Base-by-base conservation (phyloP, 2,888 invertebrate genomes). In the Ptychoptera contaminata region DNA sequence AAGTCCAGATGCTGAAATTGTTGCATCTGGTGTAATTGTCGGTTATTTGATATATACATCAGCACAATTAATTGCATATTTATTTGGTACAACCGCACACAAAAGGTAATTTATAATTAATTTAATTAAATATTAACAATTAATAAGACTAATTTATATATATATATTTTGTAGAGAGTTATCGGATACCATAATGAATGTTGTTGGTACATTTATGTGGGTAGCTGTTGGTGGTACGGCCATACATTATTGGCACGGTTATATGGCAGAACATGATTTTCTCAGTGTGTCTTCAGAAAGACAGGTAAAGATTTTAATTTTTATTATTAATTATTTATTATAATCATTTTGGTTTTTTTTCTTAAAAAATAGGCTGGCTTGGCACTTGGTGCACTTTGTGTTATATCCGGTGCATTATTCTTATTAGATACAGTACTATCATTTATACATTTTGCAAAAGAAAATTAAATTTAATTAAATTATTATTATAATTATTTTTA, bases 241-340 rank as follows among this genome's bases (percentile, higher is more conserved):
- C 1, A 70, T 88, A 15, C 87, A 88, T 66, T 90, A 88, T 67
- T 90, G 88, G 87, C 79, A 81, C 47, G 87, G 88, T 1, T 90
- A 86, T 67, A 77, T 82, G 63, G 74, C 78, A 14, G 85, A 86
- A 58, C 79, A 87, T 56, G 82, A 82, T 59, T 82, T 74, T 61
- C 68, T 77, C 48, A 74, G 77, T 53, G 78, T 81, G 2, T 76
- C 79, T 43, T 75, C 79, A 1, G 86, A 86, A 62, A 73, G 79
- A 69, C 79, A 83, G 70, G 50, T 50, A 43, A 44, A n/a, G n/a
- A n/a, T n/a, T n/a, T n/a, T n/a, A n/a, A n/a, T n/a, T n/a, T n/a
- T n/a, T n/a, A 37, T 39, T 31, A 36, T 10, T 8, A 4, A n/a
- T 36, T 36, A 32, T 32, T 32, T 32, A 11, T n/a, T n/a, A 7